A percentile compares a stretch with the other conserved stretches of the same genome.
Evolutionary conservation across 2,113 vertebrate species (phyloP).

Genomic region (Empidonax alnorum): DNA sequence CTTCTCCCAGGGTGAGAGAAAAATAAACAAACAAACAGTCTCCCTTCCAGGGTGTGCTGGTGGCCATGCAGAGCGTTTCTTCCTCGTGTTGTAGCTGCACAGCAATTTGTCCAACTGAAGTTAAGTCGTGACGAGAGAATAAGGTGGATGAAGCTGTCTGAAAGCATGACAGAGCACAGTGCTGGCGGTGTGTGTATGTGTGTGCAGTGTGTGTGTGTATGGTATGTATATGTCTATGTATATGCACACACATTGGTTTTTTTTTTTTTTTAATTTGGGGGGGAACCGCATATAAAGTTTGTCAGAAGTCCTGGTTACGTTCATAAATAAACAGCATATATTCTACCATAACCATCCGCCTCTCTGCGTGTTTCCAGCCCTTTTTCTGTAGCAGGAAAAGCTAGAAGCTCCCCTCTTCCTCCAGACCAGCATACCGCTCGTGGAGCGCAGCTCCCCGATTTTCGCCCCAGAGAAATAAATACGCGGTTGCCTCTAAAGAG

Average conservation of each 20-base stretch:
- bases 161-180: not conserved
- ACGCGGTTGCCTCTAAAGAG: not conserved
- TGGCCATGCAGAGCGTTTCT: not conserved
- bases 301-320: slow-evolving; percentile 47
- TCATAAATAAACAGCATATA: slow-evolving; percentile 73
- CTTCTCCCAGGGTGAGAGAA: not conserved
- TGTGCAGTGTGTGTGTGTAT: slow-evolving; percentile 5
- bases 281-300: slow-evolving; percentile 31
- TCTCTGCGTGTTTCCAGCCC: not conserved
- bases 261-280: not conserved
- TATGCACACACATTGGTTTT: slow-evolving; percentile 23
- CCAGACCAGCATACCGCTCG: not conserved
- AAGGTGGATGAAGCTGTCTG: not conserved
- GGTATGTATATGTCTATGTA: slow-evolving; percentile 42
- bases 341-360: not conserved
- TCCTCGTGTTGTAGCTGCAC: not conserved
- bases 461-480: not conserved
- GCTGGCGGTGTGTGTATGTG: not conserved
- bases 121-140: not conserved
- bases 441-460: not conserved
- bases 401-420: not conserved
- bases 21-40: not conserved
- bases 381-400: not conserved
- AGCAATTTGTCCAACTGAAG: not conserved
- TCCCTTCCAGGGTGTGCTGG: not conserved